These are phyloP conservation scores for rat (Rattus norvegicus) DNA, from an alignment of 2,113 vertebrate species.

Conservation along the genomic window DNA sequence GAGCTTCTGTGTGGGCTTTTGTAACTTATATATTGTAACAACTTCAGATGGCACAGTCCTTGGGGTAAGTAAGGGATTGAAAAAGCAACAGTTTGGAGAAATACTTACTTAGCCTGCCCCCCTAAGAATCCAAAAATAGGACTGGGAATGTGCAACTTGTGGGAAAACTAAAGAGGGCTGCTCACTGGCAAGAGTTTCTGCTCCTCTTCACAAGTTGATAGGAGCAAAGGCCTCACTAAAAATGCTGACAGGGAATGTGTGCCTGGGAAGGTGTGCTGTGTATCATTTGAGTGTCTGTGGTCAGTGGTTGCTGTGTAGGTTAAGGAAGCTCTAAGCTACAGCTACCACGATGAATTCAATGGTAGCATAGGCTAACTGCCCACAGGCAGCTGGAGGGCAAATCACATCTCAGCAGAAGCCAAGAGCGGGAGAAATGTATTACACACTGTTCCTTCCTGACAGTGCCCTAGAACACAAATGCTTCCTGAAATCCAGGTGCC, in stretches of 20 bases:
- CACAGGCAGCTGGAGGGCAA: neutral
- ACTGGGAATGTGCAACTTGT: neutral
- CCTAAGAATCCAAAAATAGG: neutral
- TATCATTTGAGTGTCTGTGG: neutral
- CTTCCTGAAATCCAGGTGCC: neutral
- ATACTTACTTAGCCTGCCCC: neutral
- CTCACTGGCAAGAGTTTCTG: neutral
- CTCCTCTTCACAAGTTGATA: neutral
- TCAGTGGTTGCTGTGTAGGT: neutral
- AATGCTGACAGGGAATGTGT: neutral
- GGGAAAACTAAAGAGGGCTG: neutral
- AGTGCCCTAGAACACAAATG: neutral
- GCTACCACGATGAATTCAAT: neutral
- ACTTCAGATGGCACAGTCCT: neutral
- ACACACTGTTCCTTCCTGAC: neutral
- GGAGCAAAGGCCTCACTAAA: neutral
- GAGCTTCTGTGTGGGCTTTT: neutral
- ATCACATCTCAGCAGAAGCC: neutral
- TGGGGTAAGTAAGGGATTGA: neutral
- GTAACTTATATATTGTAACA: constrained; percentile 2
- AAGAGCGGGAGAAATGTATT: neutral
- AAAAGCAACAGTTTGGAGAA: neutral
- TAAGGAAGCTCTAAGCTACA: neutral
- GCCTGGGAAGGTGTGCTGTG: neutral
- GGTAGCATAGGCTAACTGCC: neutral